Base-by-base conservation (phyloP, 2,888 invertebrate genomes). In the Andrena fulva region DNA sequence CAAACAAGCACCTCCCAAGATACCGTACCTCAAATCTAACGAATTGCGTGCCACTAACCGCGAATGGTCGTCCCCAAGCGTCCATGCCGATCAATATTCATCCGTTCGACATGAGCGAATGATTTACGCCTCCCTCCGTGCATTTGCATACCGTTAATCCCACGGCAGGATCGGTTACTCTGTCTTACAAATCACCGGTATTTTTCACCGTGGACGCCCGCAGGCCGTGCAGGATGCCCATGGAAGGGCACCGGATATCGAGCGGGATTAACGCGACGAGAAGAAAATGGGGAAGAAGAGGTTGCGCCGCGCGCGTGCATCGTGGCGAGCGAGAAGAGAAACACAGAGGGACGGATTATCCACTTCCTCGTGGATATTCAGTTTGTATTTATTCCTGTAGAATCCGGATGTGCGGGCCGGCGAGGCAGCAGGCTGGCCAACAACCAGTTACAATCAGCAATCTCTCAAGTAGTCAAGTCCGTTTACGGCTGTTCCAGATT, bases 401-500 rank as follows among this genome's bases (percentile, higher is more conserved):
- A 85, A 85, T 80, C 86, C 85, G 83, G 83, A 86, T 85, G 81
- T 81, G 73, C 24, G 54, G 72, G 80, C 73, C 68, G 73, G 66
- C 69, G 56, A 75, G 62, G 60, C 75, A 79, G 63, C 74, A 64
- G 80, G 56, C 68, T 75, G 74, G 68, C 52, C 76, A 72, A 77
- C 80, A 73, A 79, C 73, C 81, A 74, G 77, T 77, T 80, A 81
- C 84, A 86, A 86, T 81, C 86, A 80, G 77, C 86, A 80, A 88
- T 86, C 85, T 87, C 87, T 84, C 88, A 71, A 77, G 76, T 68
- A 71, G 82, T 77, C 77, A 82, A 86, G 85, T 85, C 85, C 85
- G 87, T 85, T 85, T 83, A 83, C 82, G 81, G 79, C 80, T 86
- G 87, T 87, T 86, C 85, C 84, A 87, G 83, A 88, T 87, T 82